Evolutionary conservation across 92 coral and sea anemone species (phyloP).

Genomic region (Parazoanthus darwini): DNA sequence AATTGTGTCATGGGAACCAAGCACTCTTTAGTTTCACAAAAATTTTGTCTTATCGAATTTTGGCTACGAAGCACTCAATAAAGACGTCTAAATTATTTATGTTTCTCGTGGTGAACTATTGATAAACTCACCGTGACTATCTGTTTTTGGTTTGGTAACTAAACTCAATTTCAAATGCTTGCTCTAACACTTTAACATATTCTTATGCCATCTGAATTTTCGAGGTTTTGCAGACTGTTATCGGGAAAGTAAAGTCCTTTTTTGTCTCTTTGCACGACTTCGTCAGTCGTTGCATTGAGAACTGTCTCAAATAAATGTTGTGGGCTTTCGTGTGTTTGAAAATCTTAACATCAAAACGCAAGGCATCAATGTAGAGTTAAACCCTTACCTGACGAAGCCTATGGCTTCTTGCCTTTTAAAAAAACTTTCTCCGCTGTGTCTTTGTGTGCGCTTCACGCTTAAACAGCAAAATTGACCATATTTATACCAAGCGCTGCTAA

Average conservation of each 20-base stretch:
- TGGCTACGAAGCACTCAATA: not conserved
- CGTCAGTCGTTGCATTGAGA: not conserved
- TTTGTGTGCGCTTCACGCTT: constrained; percentile 1
- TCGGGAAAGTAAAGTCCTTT: not conserved
- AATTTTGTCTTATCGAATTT: not conserved
- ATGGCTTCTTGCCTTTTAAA: constrained; percentile 11
- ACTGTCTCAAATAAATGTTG: not conserved
- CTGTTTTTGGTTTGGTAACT: not conserved
- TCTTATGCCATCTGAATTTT: not conserved
- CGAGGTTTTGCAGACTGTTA: not conserved
- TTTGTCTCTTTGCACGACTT: not conserved
- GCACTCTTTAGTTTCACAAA: not conserved
- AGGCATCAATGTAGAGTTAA: not conserved
- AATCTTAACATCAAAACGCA: not conserved
- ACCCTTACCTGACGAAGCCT: constrained; percentile 34
- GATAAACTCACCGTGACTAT: not conserved
- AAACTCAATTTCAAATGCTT: not conserved
- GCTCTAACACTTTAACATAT: not conserved
- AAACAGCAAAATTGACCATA: constrained; percentile 7
- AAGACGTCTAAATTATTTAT: constrained; percentile 20
- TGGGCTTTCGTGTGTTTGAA: not conserved
- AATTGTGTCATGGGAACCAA: not conserved
- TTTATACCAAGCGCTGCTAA: constrained; percentile 1
- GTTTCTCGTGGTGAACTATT: constrained; percentile 14
- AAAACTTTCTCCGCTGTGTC: constrained; percentile 22